A percentile compares a stretch with the other conserved stretches of the same genome.
These are phyloP conservation scores for Hemistola chrysoprasaria DNA, from an alignment of 2,888 invertebrate species.

Conservation along the genomic window DNA sequence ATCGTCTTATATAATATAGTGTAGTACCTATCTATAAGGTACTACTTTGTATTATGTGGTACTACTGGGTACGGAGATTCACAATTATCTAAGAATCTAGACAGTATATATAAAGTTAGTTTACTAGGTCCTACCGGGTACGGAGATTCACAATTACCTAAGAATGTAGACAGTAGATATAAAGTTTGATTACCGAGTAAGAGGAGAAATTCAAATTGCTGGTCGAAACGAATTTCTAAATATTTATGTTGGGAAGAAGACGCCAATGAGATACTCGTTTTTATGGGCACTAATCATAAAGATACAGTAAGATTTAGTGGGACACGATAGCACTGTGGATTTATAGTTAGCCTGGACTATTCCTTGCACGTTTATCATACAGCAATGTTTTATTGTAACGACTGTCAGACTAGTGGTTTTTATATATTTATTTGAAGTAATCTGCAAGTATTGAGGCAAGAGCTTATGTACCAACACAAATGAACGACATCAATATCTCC, in stretches of 20 bases:
- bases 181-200: not conserved
- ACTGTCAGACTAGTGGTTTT: not conserved
- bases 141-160: constrained; percentile 14
- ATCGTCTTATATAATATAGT: no score
- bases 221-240: constrained; percentile 1
- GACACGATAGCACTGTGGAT: constrained; percentile 7
- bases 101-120: no score
- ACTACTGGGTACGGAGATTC: no score
- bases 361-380: constrained; percentile 2
- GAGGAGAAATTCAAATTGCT: constrained; percentile 8
- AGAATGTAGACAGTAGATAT: not conserved
- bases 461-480: constrained; percentile 5
- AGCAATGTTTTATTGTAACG: constrained; percentile 2
- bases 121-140: no score
- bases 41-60: no score
- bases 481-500: constrained; percentile 13
- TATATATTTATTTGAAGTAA: no score
- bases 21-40: no score
- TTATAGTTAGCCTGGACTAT: constrained; percentile 4
- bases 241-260: constrained; percentile 6
- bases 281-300: constrained; percentile 14
- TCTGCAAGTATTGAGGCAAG: no score
- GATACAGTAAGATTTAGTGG: constrained; percentile 8
- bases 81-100: no score
- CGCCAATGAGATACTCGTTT: constrained; percentile 5